A percentile compares a stretch with the other conserved stretches of the same genome.
Conservation (phyloP, 2,888 invertebrate species). For the Lymantria monacha region DNA sequence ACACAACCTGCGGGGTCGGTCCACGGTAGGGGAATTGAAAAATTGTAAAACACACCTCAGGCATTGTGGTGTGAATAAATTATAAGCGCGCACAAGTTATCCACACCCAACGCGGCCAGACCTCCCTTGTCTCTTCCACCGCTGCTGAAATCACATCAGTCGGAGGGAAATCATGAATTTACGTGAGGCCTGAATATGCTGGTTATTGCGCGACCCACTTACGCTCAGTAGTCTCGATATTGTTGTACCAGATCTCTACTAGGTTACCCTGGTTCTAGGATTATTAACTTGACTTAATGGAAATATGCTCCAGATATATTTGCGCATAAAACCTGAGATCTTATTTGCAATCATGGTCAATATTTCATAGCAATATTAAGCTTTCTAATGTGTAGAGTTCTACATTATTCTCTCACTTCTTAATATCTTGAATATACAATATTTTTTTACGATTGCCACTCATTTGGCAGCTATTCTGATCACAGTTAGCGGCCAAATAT, state of each 20-base stretch:
- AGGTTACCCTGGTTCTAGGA: constrained; percentile 57
- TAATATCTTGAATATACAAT: neutral
- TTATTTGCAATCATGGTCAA: neutral
- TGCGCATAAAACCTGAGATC: neutral
- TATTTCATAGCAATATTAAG: neutral
- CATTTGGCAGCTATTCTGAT: constrained; percentile 10
- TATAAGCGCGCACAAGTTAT: constrained; percentile 66
- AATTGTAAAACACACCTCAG: constrained; percentile 63
- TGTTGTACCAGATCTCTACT: constrained; percentile 66
- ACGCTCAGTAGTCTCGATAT: constrained; percentile 63
- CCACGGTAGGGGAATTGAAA: constrained; percentile 53
- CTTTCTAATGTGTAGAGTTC: neutral
- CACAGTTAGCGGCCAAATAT: constrained; percentile 16
- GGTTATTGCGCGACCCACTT: constrained; percentile 64
- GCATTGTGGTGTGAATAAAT: constrained; percentile 75
- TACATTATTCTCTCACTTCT: neutral
- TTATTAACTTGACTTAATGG: constrained; percentile 55
- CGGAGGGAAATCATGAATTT: constrained; percentile 47
- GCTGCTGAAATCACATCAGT: constrained; percentile 31
- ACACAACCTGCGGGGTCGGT: constrained; percentile 38
- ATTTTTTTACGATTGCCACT: neutral
- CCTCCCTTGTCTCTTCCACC: constrained; percentile 41
- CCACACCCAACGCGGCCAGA: constrained; percentile 44
- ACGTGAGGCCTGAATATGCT: constrained; percentile 46
- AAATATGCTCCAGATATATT: constrained; percentile 29